Evolutionary conservation across 1,140 invertebrate species (phyloP).

Genomic region (Drosophila neocordata): DNA sequence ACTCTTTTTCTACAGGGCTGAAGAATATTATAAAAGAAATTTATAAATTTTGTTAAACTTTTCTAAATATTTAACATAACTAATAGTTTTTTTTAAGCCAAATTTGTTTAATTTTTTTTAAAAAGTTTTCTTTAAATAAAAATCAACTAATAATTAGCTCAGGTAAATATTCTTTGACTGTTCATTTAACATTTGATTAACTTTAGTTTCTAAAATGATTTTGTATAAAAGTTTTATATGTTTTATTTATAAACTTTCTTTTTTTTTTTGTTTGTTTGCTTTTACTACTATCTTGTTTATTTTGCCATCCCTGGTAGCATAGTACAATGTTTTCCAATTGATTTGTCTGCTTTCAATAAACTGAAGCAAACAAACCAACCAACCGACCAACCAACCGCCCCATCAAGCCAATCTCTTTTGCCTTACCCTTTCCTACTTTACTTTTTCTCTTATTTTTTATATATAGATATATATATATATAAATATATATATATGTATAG

Average conservation of each 20-base stretch:
- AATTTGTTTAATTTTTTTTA: too few species aligned
- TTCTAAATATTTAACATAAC: too few species aligned
- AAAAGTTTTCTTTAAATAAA: too few species aligned
- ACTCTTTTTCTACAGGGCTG: background rate
- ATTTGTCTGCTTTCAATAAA: constrained; percentile 79
- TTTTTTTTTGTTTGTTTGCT: too few species aligned
- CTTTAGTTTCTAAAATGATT: too few species aligned
- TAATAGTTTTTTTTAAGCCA: too few species aligned
- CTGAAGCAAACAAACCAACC: constrained; percentile 67
- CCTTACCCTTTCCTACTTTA: background rate
- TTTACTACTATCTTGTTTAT: background rate
- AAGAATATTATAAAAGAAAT: too few species aligned
- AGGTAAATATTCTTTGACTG: too few species aligned
- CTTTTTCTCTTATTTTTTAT: background rate
- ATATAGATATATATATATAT: constrained; percentile 38
- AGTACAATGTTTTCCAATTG: constrained; percentile 61
- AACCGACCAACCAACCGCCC: background rate
- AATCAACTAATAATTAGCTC: too few species aligned
- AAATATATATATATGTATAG: constrained; percentile 30
- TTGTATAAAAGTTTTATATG: too few species aligned
- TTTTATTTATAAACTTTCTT: too few species aligned
- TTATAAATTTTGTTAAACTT: background rate
- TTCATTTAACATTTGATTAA: too few species aligned
- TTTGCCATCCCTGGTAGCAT: constrained; percentile 47
- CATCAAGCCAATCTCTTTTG: constrained; percentile 10